phyloP scores from a whole-genome alignment of 2,888 invertebrate species.

The Nemotelus nigrinus region DNA sequence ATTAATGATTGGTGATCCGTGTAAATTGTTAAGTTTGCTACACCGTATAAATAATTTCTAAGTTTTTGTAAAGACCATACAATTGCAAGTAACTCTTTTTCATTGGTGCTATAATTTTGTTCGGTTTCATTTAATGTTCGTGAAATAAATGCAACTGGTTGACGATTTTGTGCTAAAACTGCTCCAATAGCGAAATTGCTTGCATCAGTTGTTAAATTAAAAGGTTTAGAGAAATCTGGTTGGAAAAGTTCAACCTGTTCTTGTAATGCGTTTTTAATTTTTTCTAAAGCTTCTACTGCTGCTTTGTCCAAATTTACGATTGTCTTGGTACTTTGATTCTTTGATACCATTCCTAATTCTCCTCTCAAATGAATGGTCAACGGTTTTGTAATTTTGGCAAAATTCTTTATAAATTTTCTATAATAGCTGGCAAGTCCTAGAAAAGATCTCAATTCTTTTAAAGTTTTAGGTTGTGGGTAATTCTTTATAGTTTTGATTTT shows the following conservation, averaged over 20 bases:
- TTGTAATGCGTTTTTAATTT: constrained; percentile 15
- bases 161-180: too few relatives aligned
- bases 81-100: too few relatives aligned
- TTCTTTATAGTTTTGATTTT: constrained; percentile 51
- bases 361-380: constrained; percentile 40
- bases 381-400: constrained; percentile 49
- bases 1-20: too few relatives aligned
- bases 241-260: constrained; percentile 45
- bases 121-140: too few relatives aligned
- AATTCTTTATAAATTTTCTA: constrained; percentile 40
- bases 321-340: constrained; percentile 49
- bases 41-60: too few relatives aligned
- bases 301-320: constrained; percentile 45
- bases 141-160: too few relatives aligned
- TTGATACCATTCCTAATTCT: constrained; percentile 49
- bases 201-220: constrained; percentile 57
- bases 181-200: constrained; percentile 54
- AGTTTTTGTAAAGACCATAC: too few relatives aligned
- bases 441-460: constrained; percentile 51
- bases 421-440: constrained; percentile 49
- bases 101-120: too few relatives aligned
- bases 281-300: constrained; percentile 46
- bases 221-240: constrained; percentile 57
- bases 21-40: too few relatives aligned
- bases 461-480: constrained; percentile 50